These are phyloP conservation scores for Silurus asotus DNA, from an alignment of 2,113 vertebrate genomes.

Conservation along the genomic window DNA sequence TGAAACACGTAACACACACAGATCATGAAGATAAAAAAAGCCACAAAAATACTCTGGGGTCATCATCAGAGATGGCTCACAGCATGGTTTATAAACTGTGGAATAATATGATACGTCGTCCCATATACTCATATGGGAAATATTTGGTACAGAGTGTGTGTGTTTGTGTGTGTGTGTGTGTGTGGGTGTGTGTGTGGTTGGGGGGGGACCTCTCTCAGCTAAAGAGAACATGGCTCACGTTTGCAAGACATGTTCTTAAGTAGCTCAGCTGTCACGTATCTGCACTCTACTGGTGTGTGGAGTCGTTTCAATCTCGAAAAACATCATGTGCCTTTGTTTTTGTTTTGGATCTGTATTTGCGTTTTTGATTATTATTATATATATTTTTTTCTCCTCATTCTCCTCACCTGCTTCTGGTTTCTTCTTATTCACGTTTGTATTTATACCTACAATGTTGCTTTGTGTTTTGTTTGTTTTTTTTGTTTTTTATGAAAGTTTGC, in stretches of 20 bases:
- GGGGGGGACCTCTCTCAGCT: not conserved
- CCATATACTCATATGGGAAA: not conserved
- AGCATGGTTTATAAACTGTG: slow-evolving; percentile 24
- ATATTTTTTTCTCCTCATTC: not conserved
- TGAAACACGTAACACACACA: slow-evolving; percentile 26
- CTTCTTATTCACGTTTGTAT: not conserved
- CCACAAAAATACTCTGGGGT: not conserved
- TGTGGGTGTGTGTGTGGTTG: not conserved
- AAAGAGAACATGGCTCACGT: slow-evolving; percentile 12
- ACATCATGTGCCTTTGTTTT: not conserved
- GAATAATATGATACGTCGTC: not conserved
- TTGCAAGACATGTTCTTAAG: not conserved
- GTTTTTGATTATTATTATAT: not conserved
- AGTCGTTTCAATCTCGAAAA: not conserved
- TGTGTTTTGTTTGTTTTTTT: not conserved
- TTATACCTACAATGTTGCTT: no score
- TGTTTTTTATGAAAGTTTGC: no score
- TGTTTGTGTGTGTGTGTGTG: no score
- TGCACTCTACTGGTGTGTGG: no score
- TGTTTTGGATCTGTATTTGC: not conserved
- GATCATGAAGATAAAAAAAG: slow-evolving; percentile 36
- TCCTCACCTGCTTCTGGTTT: not conserved
- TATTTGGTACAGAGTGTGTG: not conserved
- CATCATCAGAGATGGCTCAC: slow-evolving; percentile 21
- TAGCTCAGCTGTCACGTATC: no score